Conservation (phyloP, 2,888 invertebrate species). For the Temnothorax unifasciatus region DNA sequence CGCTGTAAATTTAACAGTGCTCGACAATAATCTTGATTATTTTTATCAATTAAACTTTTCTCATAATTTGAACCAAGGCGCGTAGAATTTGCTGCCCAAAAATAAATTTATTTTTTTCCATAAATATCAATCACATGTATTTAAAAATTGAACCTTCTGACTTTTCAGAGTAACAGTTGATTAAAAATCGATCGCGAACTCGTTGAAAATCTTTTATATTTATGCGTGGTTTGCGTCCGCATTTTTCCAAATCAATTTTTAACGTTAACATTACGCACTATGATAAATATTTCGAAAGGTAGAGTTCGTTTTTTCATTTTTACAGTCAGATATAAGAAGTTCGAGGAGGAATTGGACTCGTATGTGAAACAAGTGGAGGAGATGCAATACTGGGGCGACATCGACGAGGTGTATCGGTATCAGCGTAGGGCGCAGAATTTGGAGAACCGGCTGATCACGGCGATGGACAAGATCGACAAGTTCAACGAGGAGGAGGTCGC, state of each 20-base stretch:
- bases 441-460: conserved; percentile 91
- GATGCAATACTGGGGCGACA: conserved; percentile 94
- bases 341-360: conserved; percentile 93
- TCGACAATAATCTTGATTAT: not conserved
- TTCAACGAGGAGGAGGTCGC: conserved; percentile 97
- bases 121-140: not conserved
- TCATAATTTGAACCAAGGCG: not conserved
- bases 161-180: not conserved
- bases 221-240: not conserved
- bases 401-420: conserved; percentile 93
- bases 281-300: not conserved
- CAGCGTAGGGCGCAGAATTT: conserved; percentile 92
- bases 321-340: conserved; percentile 91
- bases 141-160: not conserved
- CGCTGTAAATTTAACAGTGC: too few species aligned
- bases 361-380: conserved; percentile 94
- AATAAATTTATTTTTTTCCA: not conserved
- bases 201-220: not conserved
- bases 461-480: conserved; percentile 93
- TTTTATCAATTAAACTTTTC: not conserved
- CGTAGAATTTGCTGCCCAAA: not conserved
- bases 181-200: not conserved
- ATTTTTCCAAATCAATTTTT: not conserved
- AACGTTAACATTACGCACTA: not conserved
- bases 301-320: not conserved